Base-by-base conservation (phyloP, 2,888 invertebrate genomes). In the Lissonota sp. region DNA sequence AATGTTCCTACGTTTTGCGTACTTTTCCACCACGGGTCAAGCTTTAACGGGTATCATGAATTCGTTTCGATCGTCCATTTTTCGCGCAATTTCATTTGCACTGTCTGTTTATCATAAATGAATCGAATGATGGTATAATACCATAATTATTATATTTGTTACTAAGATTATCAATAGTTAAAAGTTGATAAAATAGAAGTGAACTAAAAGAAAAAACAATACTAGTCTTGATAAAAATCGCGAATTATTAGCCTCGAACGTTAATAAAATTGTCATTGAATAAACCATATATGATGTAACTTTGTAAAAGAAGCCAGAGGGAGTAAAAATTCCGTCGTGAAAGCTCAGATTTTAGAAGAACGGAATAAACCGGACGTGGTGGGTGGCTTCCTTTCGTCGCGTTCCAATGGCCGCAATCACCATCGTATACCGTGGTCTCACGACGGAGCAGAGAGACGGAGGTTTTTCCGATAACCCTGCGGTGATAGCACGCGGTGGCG, bases 381-480 rank as follows among this genome's bases (percentile, higher is more conserved):
- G 75, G 62, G 67, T 63, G 72, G 63, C 63, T 73, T 63, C 37
- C 53, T 12, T 53, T 14, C 53, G 14, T 53, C 53, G 7, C 53
- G 53, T 53, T 12, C 26, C 12, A 4, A 12, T 12, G 14, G 14
- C 16, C 55, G 37, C 55, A 12, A 55, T 55, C 44, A 14, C 16
- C 53, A 12, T 14, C 53, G 53, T 12, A 14, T 10, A 16, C 12
- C 63, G 70, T 37, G 39, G 12, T 42, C 26, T 42, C 46, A 44
- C 44, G 46, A 7, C 70, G 37, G 14, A 44, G 57, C 62, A 53
- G 58, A 62, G 64, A 40, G 64, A 58, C 51, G 66, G 49, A 75
- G 75, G 71, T 80, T 80, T 80, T 80, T 75, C 80, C 80, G 80
- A 80, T 80, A 80, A 80, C 75, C 80, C 75, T 71, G 75, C 75